Conservation (phyloP, 2,888 invertebrate genomes). For the Ernsta delagoae region DNA sequence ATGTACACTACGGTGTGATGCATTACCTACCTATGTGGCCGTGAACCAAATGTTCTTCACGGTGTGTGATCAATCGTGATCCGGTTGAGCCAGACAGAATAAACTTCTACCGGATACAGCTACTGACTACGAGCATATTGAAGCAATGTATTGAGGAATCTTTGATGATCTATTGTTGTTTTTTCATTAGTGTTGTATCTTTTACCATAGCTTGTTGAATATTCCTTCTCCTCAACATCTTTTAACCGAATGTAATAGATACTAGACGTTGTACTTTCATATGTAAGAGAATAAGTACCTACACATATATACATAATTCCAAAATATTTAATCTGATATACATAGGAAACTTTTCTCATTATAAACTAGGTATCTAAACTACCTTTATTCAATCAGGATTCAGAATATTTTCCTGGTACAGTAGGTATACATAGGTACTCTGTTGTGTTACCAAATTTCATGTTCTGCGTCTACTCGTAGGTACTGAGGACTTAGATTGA, state of each 20-base stretch:
- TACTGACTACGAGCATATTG: conserved; percentile 50
- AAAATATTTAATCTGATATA: too few species aligned
- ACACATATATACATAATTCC: too few species aligned
- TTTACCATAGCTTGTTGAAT: conserved; percentile 15
- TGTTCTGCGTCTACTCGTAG: too few species aligned
- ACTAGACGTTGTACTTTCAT: too few species aligned
- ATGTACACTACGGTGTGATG: conserved; percentile 25
- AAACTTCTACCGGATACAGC: conserved; percentile 56
- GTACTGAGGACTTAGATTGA: too few species aligned
- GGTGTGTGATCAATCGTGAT: conserved; percentile 51
- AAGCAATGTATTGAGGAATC: conserved; percentile 56
- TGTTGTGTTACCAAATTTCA: too few species aligned
- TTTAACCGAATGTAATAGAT: neutral
- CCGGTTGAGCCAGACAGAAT: conserved; percentile 47
- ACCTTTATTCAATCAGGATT: too few species aligned
- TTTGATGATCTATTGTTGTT: conserved; percentile 79
- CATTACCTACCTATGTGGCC: conserved; percentile 50
- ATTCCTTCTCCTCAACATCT: neutral
- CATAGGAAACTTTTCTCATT: too few species aligned
- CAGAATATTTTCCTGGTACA: too few species aligned
- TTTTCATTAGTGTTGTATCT: conserved; percentile 69
- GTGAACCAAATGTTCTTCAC: conserved; percentile 77
- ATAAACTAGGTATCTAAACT: too few species aligned
- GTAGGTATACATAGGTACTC: too few species aligned
- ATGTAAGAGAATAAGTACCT: too few species aligned